A percentile compares a stretch with the other conserved stretches of the same genome.
Evolutionary conservation across 2,888 invertebrate species (phyloP).

Genomic region (Xylocampa areola): DNA sequence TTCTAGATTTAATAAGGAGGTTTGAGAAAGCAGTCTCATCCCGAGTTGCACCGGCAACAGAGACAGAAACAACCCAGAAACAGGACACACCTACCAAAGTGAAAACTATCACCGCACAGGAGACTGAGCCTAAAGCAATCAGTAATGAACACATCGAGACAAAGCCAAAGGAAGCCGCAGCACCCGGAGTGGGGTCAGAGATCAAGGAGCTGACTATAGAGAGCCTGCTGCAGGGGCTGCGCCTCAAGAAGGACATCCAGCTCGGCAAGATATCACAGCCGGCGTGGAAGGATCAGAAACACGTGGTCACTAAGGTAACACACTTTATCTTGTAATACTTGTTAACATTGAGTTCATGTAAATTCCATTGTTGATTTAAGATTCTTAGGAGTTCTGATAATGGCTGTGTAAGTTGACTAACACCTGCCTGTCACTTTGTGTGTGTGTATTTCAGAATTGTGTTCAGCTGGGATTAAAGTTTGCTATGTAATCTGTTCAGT

Average conservation of each 20-base stretch:
- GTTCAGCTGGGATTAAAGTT: too few species aligned
- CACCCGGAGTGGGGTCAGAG: conserved; percentile 71
- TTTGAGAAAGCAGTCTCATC: conserved; percentile 76
- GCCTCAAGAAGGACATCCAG: conserved; percentile 79
- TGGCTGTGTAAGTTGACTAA: background rate
- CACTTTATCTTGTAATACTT: background rate
- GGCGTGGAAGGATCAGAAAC: conserved; percentile 80
- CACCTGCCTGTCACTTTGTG: too few species aligned
- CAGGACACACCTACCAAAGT: conserved; percentile 40
- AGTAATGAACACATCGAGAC: conserved; percentile 29
- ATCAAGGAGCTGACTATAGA: conserved; percentile 79
- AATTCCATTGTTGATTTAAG: background rate
- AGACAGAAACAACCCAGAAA: conserved; percentile 20
- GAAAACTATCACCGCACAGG: conserved; percentile 64
- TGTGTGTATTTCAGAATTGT: too few species aligned
- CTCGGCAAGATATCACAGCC: conserved; percentile 83
- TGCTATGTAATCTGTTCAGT: too few species aligned
- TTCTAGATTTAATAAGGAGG: conserved; percentile 75
- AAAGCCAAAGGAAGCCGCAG: conserved; percentile 23
- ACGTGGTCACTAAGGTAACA: conserved; percentile 79
- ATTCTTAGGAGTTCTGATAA: background rate
- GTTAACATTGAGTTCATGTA: background rate
- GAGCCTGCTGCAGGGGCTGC: conserved; percentile 79
- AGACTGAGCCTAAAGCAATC: conserved; percentile 36
- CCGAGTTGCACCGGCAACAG: conserved; percentile 55